phyloP scores from a whole-genome alignment of 2,797 vertebrate genomes.

The Aythya fuligula region DNA sequence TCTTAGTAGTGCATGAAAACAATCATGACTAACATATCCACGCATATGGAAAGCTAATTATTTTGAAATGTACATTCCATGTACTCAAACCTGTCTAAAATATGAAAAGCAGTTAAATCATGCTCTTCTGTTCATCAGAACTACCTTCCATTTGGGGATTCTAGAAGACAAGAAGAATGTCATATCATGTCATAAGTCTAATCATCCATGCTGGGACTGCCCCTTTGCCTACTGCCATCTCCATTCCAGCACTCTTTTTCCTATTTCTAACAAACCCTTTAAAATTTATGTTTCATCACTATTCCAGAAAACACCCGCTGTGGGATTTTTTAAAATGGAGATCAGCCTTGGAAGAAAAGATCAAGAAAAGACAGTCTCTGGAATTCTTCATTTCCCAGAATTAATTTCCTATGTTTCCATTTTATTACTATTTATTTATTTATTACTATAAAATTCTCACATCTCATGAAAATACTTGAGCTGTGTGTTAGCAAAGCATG shows the following conservation, averaged over 20 bases:
- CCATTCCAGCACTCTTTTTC: background rate
- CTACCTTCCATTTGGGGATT: fast-evolving
- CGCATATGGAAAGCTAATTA: background rate
- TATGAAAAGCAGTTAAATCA: background rate
- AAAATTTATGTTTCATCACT: background rate
- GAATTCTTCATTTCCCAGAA: background rate
- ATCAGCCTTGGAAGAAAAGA: background rate
- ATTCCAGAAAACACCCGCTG: background rate
- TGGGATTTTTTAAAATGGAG: background rate
- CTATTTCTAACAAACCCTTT: background rate
- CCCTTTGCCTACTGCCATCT: background rate
- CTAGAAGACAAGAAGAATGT: background rate
- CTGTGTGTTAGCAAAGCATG: background rate
- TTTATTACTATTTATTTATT: background rate
- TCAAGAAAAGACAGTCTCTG: background rate
- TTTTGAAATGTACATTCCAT: background rate
- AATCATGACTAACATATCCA: background rate
- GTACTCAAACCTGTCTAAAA: background rate
- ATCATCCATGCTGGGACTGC: fast-evolving
- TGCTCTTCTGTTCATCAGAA: background rate
- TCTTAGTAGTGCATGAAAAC: background rate
- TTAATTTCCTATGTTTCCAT: fast-evolving
- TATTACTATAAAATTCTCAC: background rate
- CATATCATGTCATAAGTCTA: background rate
- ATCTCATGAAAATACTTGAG: background rate